Base-by-base conservation (phyloP, 2,888 invertebrate species). In the Eupithecia vulgata region DNA sequence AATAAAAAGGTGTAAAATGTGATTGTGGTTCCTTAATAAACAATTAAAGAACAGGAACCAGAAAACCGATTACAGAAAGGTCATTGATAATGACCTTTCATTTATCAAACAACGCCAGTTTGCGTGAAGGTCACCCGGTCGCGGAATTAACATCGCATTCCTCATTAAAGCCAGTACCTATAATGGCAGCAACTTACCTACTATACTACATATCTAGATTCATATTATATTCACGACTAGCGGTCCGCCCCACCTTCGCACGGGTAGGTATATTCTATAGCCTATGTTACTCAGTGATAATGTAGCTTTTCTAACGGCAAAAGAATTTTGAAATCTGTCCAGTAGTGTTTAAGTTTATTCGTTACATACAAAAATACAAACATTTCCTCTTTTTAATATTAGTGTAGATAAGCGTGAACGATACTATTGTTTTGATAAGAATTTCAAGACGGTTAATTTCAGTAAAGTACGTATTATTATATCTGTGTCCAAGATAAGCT, bases 121-220 rank as follows among this genome's bases (percentile, higher is more conserved):
- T 84, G 76, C 76, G 74, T 78, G 80, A 92, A 93, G 92, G 92
- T 87, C 87, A 80, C 48, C 81, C 76, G 73, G 76, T 77, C 35
- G 67, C n/a, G 15, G 48, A 40, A 35, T 21, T 35, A 64, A 64
- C 12, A 79, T 57, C 57, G 12, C 83, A 85, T 86, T 84, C 83
- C 79, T 77, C 74, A 77, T 72, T 59, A 72, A 78, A 80, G n/a
- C 76, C 71, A 69, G 76, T 79, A n/a, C n/a, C n/a, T n/a, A 80
- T 73, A 68, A 59, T 73, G 62, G 68, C 61, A 52, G 10, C 21
- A 52, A 35, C 65, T n/a, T 42, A 42, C 48, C 34, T 62, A 35
- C n/a, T 34, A 45, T n/a, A n/a, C n/a, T n/a, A n/a, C n/a, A n/a
- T n/a, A n/a, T 13, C 5, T 17, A 45, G 42, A 42, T 25, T 5